Conservation (phyloP, 2,113 vertebrate genomes). For the Oncorhynchus mykiss region DNA sequence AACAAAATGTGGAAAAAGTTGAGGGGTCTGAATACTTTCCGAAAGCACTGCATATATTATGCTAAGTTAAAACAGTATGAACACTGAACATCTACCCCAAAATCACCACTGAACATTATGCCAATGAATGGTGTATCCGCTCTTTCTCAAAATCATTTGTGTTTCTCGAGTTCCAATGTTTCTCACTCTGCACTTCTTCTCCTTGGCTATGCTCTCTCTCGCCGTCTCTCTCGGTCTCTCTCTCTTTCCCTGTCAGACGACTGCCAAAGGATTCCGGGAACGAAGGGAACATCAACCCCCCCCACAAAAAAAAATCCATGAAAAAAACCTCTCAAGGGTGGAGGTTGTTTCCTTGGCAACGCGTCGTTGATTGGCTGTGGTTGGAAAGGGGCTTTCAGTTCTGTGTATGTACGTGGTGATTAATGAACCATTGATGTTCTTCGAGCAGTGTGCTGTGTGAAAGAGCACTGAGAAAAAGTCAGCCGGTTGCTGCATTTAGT, state of each 20-base stretch:
- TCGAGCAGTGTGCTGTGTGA: constrained; percentile 30
- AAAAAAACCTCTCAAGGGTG: constrained; percentile 72
- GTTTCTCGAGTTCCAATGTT: not conserved
- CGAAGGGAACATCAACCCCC: constrained; percentile 46
- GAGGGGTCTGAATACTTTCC: too few relatives aligned
- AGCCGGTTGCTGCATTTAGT: not conserved
- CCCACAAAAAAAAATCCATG: constrained; percentile 56
- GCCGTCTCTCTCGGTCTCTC: not conserved
- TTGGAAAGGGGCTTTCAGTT: constrained; percentile 59
- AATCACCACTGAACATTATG: not conserved
- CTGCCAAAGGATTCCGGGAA: constrained; percentile 57
- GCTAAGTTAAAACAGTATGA: too few relatives aligned
- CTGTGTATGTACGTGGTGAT: constrained; percentile 64
- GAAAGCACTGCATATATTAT: too few relatives aligned
- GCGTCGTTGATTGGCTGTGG: constrained; percentile 64
- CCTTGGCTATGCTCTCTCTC: not conserved
- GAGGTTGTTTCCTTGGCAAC: constrained; percentile 84
- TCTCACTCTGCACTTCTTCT: not conserved
- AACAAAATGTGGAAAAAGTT: too few relatives aligned
- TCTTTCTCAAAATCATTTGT: constrained; percentile 11
- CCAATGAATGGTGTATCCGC: not conserved
- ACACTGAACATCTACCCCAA: not conserved
- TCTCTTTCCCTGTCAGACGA: constrained; percentile 4
- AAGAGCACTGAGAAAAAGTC: constrained; percentile 23
- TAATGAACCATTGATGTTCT: constrained; percentile 59